Conservation (phyloP, 2,888 invertebrate genomes). For the Teinopalpus imperialis region DNA sequence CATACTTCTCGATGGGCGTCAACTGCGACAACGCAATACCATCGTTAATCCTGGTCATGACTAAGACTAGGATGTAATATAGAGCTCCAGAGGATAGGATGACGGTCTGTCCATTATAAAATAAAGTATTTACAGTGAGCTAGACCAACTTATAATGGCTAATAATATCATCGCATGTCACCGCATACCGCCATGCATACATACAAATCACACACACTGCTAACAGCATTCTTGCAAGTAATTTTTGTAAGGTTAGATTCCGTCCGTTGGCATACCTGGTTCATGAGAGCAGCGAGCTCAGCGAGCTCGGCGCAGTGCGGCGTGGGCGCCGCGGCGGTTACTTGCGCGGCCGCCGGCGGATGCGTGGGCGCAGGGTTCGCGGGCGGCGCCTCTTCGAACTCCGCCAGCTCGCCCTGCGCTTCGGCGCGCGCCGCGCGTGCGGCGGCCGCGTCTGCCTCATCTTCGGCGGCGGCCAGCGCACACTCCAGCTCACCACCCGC, state of each 20-base stretch:
- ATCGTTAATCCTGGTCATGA: too few relatives aligned
- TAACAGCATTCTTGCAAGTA: too few relatives aligned
- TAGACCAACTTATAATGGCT: too few relatives aligned
- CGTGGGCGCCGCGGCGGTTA: slow-evolving; percentile 29
- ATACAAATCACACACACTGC: too few relatives aligned
- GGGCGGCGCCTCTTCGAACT: slow-evolving; percentile 97
- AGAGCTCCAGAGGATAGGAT: too few relatives aligned
- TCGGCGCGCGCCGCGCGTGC: slow-evolving; percentile 95
- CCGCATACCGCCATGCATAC: too few relatives aligned
- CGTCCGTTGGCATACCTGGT: slow-evolving; percentile 50
- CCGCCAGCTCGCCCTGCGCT: slow-evolving; percentile 93
- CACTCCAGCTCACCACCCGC: slow-evolving; percentile 85
- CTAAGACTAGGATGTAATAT: too few relatives aligned
- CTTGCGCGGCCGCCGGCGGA: slow-evolving; percentile 84
- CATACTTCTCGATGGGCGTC: slow-evolving; percentile 96
- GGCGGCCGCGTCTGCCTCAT: slow-evolving; percentile 96
- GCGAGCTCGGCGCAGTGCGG: slow-evolving; percentile 25
- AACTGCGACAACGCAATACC: slow-evolving; percentile 85
- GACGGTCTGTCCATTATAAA: too few relatives aligned
- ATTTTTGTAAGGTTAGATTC: too few relatives aligned
- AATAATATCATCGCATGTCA: too few relatives aligned
- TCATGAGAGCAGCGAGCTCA: slow-evolving; percentile 56
- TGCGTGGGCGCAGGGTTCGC: slow-evolving; percentile 30
- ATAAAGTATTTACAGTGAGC: too few relatives aligned
- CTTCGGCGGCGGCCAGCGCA: slow-evolving; percentile 95